These are phyloP conservation scores for Panthera uncia DNA, from an alignment of 2,113 vertebrate genomes.

Conservation along the genomic window DNA sequence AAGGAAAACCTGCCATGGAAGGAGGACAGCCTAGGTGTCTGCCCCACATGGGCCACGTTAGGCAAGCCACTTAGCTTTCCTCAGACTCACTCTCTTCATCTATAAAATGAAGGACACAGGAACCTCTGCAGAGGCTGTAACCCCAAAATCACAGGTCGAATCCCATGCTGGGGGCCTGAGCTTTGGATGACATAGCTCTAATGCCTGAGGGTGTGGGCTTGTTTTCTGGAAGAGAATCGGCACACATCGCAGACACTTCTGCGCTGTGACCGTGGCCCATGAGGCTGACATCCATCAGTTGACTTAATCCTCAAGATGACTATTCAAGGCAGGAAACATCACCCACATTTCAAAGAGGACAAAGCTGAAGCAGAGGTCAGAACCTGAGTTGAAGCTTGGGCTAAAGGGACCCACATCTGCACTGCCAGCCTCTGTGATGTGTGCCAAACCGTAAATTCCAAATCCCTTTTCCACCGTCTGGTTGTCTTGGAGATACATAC, in stretches of 20 bases:
- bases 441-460: background rate
- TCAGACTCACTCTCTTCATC: fast-evolving
- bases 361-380: background rate
- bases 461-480: no score
- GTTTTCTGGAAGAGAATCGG: background rate
- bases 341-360: background rate
- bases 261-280: fast-evolving
- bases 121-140: fast-evolving
- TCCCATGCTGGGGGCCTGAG: background rate
- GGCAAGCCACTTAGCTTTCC: no score
- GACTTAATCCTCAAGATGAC: background rate
- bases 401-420: background rate
- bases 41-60: fast-evolving
- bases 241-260: fast-evolving
- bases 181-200: background rate
- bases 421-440: background rate
- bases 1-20: background rate
- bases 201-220: background rate
- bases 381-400: background rate
- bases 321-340: background rate
- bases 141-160: fast-evolving
- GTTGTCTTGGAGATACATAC: background rate
- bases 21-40: fast-evolving
- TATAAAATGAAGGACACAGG: fast-evolving
- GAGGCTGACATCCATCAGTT: background rate